Evolutionary conservation across 2,113 vertebrate genomes (phyloP).

Genomic region (Falcunculus frontatus): DNA sequence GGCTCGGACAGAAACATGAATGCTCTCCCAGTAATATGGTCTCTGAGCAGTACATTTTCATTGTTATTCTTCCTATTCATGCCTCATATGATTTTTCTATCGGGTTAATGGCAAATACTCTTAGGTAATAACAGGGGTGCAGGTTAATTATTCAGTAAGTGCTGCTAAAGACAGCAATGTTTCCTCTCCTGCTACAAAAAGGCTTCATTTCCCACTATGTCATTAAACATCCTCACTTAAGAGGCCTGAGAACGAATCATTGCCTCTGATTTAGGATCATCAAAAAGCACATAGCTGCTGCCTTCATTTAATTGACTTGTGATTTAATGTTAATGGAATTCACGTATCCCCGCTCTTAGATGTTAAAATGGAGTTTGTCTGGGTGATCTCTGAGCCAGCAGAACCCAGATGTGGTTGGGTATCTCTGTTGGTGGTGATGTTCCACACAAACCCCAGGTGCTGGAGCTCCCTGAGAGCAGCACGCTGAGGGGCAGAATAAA

Average conservation of each 20-base stretch:
- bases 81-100: not conserved
- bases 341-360: not conserved
- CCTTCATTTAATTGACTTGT: not conserved
- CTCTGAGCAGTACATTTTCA: not conserved
- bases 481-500: rapidly evolving
- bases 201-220: not conserved
- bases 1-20: not conserved
- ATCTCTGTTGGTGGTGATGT: rapidly evolving
- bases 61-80: not conserved
- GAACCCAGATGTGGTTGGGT: rapidly evolving
- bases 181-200: not conserved
- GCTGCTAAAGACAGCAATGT: not conserved
- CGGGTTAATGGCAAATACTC: not conserved
- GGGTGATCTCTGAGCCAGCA: not conserved
- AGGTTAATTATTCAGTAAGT: slow-evolving; percentile 21
- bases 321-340: not conserved
- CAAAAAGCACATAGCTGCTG: not conserved
- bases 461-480: not conserved
- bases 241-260: not conserved
- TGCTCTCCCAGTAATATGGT: not conserved
- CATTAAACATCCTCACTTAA: not conserved
- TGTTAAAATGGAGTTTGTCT: not conserved
- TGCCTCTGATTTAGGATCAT: not conserved
- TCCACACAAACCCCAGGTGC: not conserved
- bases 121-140: not conserved